phyloP scores from a whole-genome alignment of 23 tunicate genomes.

The Styela plicata region DNA sequence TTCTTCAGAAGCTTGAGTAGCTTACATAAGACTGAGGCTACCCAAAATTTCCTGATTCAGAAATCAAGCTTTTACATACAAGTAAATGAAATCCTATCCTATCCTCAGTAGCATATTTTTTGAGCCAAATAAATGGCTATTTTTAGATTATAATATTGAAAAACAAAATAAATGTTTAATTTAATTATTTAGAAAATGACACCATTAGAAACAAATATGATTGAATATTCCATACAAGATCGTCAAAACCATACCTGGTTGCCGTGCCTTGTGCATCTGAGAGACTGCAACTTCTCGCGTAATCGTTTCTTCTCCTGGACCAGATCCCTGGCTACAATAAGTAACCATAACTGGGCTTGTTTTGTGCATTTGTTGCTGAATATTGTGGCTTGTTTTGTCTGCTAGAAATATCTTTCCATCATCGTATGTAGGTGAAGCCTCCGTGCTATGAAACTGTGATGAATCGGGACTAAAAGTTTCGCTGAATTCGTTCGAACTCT shows the following conservation, averaged over 20 bases:
- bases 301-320: not conserved
- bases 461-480: not conserved
- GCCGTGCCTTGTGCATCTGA: not conserved
- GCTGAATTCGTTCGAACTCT: slow-evolving; percentile 42
- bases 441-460: not conserved
- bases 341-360: not conserved
- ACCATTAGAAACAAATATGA: too few relatives aligned
- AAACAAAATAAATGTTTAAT: too few relatives aligned
- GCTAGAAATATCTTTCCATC: not conserved
- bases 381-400: not conserved
- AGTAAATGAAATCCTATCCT: too few relatives aligned
- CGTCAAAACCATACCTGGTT: not conserved
- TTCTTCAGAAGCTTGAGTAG: too few relatives aligned
- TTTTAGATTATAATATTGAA: too few relatives aligned
- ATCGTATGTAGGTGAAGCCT: not conserved
- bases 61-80: too few relatives aligned
- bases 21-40: too few relatives aligned
- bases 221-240: too few relatives aligned
- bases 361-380: not conserved
- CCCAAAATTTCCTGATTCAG: too few relatives aligned
- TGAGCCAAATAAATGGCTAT: too few relatives aligned
- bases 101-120: too few relatives aligned
- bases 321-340: not conserved
- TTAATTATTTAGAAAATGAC: too few relatives aligned
- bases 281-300: not conserved